A percentile compares a stretch with the other conserved stretches of the same genome.
These are phyloP conservation scores for Chloropsis hardwickii DNA, from an alignment of 2,113 vertebrate species.

Conservation along the genomic window DNA sequence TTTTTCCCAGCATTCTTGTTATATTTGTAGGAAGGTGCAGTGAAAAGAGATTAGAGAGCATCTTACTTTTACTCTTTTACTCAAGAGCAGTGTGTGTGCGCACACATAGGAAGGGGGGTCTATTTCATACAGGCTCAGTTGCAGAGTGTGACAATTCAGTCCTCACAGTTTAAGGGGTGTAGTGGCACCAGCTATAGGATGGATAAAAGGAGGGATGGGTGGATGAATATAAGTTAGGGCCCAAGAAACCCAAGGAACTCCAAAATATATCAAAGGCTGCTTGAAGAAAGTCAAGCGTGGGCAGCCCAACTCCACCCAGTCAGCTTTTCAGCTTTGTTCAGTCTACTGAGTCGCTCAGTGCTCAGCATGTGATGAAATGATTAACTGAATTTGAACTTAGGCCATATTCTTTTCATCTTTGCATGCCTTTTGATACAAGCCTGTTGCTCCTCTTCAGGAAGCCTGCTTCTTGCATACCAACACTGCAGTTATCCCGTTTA, in stretches of 20 bases:
- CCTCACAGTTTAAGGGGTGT: background rate
- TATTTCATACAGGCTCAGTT: background rate
- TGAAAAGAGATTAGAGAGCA: background rate
- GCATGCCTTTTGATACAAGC: background rate
- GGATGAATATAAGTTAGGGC: background rate
- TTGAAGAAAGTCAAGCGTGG: background rate
- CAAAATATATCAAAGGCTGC: background rate
- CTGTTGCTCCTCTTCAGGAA: background rate
- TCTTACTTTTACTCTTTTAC: background rate
- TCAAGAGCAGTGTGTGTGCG: background rate
- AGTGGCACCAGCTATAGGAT: background rate
- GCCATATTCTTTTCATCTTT: background rate
- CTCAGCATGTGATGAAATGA: background rate
- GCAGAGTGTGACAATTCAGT: background rate
- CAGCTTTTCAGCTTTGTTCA: background rate
- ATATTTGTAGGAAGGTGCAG: background rate
- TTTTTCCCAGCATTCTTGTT: background rate
- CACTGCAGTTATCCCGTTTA: background rate
- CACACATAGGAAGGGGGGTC: accelerated
- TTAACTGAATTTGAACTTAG: background rate
- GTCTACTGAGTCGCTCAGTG: background rate
- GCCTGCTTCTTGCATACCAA: background rate
- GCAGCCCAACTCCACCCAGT: background rate
- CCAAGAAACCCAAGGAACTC: background rate
- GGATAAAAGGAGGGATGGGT: background rate